These are phyloP conservation scores for Pseudorectes ferrugineus DNA, from an alignment of 2,113 vertebrate genomes.

Conservation along the genomic window DNA sequence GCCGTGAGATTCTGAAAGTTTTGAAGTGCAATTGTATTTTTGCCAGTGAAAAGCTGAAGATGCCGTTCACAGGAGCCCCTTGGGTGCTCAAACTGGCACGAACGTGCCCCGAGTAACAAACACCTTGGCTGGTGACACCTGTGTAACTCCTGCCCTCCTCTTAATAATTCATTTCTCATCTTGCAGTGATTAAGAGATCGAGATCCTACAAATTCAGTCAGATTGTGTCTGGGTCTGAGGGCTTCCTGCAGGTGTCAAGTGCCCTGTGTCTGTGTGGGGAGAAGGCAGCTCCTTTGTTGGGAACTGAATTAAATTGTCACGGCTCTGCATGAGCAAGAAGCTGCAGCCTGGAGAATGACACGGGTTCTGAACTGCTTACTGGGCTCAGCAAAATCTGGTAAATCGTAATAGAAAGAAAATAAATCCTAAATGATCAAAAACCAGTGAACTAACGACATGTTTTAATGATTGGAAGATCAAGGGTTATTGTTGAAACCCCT, in stretches of 20 bases:
- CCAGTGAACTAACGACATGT: accelerated
- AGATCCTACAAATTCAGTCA: neutral
- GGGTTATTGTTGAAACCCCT: neutral
- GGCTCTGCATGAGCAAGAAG: neutral
- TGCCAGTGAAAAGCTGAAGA: neutral
- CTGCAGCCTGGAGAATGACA: neutral
- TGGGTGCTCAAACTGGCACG: neutral
- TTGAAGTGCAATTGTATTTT: neutral
- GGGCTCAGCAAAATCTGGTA: neutral
- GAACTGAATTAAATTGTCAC: neutral
- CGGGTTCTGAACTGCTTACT: neutral
- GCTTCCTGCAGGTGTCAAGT: neutral
- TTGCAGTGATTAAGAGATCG: neutral
- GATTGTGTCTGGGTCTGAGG: neutral
- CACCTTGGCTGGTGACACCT: neutral
- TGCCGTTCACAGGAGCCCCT: neutral
- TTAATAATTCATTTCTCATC: neutral
- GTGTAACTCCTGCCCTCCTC: neutral
- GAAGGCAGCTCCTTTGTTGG: neutral
- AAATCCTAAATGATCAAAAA: neutral
- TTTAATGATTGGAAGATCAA: neutral
- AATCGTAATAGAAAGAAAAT: neutral
- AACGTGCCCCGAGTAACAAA: neutral
- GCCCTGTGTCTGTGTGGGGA: neutral
- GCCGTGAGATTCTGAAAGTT: neutral